Base-by-base conservation (phyloP, 2,113 vertebrate species). In the Sceloporus tristichus region DNA sequence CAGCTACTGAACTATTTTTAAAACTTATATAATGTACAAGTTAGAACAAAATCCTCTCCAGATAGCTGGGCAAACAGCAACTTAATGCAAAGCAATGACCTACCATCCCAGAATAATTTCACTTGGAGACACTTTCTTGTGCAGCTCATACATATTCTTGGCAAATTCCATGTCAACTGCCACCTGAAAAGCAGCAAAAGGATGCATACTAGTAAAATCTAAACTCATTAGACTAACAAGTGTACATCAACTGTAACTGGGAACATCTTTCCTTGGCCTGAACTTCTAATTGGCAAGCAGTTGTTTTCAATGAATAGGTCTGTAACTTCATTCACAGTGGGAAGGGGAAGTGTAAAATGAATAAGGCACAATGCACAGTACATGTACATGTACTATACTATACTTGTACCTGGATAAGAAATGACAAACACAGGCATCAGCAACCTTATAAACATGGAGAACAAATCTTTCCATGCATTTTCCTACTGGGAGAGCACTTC, bases 141-240 rank as follows among this genome's bases (percentile, higher is more conserved):
- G 99, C 38, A 99, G 92, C 91, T 99, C 99, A 23, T 99, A 99
- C 99, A 99, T 99, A 95, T 99, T 99, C 96, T 99, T 99, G 29
- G 99, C 99, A 80, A 99, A 99, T 91, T 99, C 99, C 99, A 99
- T 99, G 92, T 99, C 99, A 85, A 99, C 99, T 9, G 99, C 99
- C 86, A 99, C 99, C 99, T 99, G 91, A 11, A 56, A 84, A 73
- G 88, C 0, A 59, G 85, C 40, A 90, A 23, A 48, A 86, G n/a
- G 6, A 77, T 59, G 0, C 18, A n/a, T 27, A 19, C 62, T 70
- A 0, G 19, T 70, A 29, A 1, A 0, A 53, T 56, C 23, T 0
- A 6, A 21, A 23, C 5, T 80, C 53, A 81, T 25, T 19, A 34
- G 16, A 54, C 42, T 27, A 77, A 42, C n/a, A 65, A 27, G 74